A percentile compares a stretch with the other conserved stretches of the same genome.
phyloP scores from a whole-genome alignment of 2,888 invertebrate genomes.

The Encarsia formosa region DNA sequence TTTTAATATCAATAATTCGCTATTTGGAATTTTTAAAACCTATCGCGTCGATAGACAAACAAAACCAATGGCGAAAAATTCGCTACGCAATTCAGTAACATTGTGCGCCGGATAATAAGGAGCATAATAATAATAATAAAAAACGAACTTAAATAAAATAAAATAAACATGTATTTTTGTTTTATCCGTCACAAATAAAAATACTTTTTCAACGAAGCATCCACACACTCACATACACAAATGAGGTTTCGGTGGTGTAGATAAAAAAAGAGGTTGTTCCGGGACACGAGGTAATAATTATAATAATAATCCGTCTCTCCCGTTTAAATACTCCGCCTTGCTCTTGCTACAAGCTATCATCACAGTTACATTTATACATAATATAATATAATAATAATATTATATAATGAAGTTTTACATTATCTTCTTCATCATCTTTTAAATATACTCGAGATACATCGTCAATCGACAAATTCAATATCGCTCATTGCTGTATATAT shows the following conservation, averaged over 20 bases:
- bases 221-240: no score
- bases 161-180: not conserved
- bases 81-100: slow-evolving; percentile 3
- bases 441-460: slow-evolving; percentile 35
- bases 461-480: slow-evolving; percentile 25
- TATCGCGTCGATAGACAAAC: not conserved
- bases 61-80: not conserved
- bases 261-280: no score
- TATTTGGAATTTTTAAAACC: not conserved
- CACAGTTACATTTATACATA: slow-evolving; percentile 48
- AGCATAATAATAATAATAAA: slow-evolving; percentile 19
- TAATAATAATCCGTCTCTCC: slow-evolving; percentile 4
- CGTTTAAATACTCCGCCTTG: slow-evolving; percentile 31
- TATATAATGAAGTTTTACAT: no score
- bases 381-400: slow-evolving; percentile 40
- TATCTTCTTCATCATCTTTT: no score
- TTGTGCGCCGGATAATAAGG: slow-evolving; percentile 22
- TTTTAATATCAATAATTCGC: no score
- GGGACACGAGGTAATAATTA: not conserved
- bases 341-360: slow-evolving; percentile 48
- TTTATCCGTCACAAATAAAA: slow-evolving; percentile 18
- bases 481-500: slow-evolving; percentile 41
- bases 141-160: slow-evolving; percentile 10
- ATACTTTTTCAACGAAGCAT: slow-evolving; percentile 12
- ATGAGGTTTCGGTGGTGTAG: no score